Conservation (phyloP, 2,797 vertebrate genomes). For the Melanotaenia boesemani region DNA sequence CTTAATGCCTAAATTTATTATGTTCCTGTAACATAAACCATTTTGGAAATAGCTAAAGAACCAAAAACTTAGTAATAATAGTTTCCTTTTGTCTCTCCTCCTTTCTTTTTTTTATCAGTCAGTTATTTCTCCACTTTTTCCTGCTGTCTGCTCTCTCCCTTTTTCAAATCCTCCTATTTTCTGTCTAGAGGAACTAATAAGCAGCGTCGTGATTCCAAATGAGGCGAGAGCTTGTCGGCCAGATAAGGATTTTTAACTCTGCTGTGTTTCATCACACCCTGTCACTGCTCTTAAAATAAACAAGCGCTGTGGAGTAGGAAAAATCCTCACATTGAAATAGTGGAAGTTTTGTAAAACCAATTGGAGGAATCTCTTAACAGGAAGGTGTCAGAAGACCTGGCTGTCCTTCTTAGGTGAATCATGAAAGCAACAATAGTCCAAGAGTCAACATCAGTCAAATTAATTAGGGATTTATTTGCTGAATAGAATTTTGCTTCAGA, state of each 20-base stretch:
- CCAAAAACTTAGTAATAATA: too few species aligned
- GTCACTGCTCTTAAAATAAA: slow-evolving; percentile 57
- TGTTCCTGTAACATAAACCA: neutral
- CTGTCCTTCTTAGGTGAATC: slow-evolving; percentile 1
- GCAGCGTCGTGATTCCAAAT: slow-evolving; percentile 46
- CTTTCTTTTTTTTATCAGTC: slow-evolving; percentile 1
- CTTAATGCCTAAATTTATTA: neutral
- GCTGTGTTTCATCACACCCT: slow-evolving; percentile 54
- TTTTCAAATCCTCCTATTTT: slow-evolving; percentile 37
- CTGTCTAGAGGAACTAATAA: slow-evolving; percentile 58
- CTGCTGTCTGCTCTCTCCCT: slow-evolving; percentile 17
- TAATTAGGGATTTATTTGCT: slow-evolving; percentile 28
- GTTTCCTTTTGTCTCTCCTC: neutral
- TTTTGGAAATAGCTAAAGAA: neutral
- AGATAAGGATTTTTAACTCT: slow-evolving; percentile 51
- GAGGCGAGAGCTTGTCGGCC: slow-evolving; percentile 45
- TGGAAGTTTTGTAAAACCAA: slow-evolving; percentile 20
- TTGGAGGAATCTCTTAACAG: neutral
- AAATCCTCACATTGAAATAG: slow-evolving; percentile 34
- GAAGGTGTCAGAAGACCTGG: slow-evolving; percentile 25
- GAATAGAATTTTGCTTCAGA: slow-evolving; percentile 18
- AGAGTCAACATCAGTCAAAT: slow-evolving; percentile 31
- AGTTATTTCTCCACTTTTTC: slow-evolving; percentile 23
- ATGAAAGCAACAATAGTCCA: slow-evolving; percentile 8
- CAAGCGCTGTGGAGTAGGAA: slow-evolving; percentile 30